Base-by-base conservation (phyloP, 2,888 invertebrate genomes). In the Lochmaea crataegi region DNA sequence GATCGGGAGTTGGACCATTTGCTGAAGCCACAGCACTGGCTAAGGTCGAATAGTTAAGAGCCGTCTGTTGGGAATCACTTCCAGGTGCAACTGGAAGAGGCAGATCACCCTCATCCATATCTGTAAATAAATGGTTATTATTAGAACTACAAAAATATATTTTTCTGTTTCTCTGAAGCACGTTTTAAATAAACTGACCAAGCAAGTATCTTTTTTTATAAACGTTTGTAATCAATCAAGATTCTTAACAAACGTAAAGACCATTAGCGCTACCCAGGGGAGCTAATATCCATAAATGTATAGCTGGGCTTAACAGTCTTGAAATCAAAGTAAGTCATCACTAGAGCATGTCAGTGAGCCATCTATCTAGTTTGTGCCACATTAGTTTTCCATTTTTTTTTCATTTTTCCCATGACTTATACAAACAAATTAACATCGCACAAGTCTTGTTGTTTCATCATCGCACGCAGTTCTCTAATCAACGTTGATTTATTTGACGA, bases 41-140 rank as follows among this genome's bases (percentile, higher is more conserved):
- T 82, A 92, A 89, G 78, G 92, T 92, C 60, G 95, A 94, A 87
- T 96, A 96, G 89, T 94, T 95, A 77, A 95, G 90, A 58, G 95
- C 94, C 60, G 94, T 93, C 84, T 92, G 93, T 80, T 91, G 88
- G 12, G 87, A 87, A 72, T 88, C 87, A 87, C 88, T 82, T 83
- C 88, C 80, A 80, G 89, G 84, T 84, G 88, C 85, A 41, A 90
- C 90, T 57, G 91, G 90, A 78, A 90, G 88, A 26, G 91, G 92
- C 81, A 92, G 87, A 80, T 93, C 93, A 12, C 91, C 92, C 85
- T 95, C 95, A 84, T 94, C 94, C 83, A 94, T 86, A 85, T 94
- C 94, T 90, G 90, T 82, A 53, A 53, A 10, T 16, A 16, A 16
- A 53, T 18, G 3, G 3, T 9, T 53, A 53, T 18, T 16, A 53